phyloP scores from a whole-genome alignment of 2,113 vertebrate species.

The Oryzias celebensis region DNA sequence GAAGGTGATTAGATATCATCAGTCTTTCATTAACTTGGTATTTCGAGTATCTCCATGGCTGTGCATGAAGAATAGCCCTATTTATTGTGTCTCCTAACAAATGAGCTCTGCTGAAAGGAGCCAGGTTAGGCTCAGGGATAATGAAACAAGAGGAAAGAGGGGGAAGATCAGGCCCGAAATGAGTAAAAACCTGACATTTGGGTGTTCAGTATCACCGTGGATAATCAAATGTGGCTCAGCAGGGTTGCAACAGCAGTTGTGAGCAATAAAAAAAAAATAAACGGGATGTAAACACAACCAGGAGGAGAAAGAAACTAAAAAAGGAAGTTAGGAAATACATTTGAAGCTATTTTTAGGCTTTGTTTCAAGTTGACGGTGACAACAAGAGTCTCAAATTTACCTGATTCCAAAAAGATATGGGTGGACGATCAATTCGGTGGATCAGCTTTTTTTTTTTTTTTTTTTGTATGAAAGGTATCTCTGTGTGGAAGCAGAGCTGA shows the following conservation, averaged over 20 bases:
- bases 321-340: constrained; percentile 29
- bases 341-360: constrained; percentile 62
- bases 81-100: constrained; percentile 59
- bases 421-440: constrained; percentile 48
- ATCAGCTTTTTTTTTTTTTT: constrained; percentile 13
- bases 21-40: constrained; percentile 74
- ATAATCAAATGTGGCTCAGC: neutral
- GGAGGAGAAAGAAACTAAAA: constrained; percentile 22
- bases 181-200: constrained; percentile 16
- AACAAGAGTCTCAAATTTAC: constrained; percentile 49
- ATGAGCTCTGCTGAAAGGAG: constrained; percentile 58
- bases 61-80: constrained; percentile 66
- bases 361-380: constrained; percentile 14
- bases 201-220: constrained; percentile 1
- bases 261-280: constrained; percentile 28
- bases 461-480: constrained; percentile 59
- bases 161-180: constrained; percentile 22
- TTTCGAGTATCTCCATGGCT: constrained; percentile 56
- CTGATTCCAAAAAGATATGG: constrained; percentile 48
- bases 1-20: constrained; percentile 74
- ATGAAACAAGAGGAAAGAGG: constrained; percentile 55
- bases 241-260: neutral
- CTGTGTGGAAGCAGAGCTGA: constrained; percentile 43
- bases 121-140: constrained; percentile 54
- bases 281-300: constrained; percentile 26